Percentiles rank a stretch among this genome's conserved stretches.
phyloP scores from a whole-genome alignment of 2,113 vertebrate genomes.

The Rattus norvegicus region GRCr8 NC_086021.1:169352501-169353000 shows the following conservation, averaged over 20 bases:
- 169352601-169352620: background rate
- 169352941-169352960: background rate
- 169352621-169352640: no score
- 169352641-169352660: no score
- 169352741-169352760: no score
- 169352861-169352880: background rate
- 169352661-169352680: no score
- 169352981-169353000: conserved; percentile 5
- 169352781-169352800: background rate
- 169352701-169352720: no score
- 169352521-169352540: background rate
- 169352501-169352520: background rate
- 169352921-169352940: background rate
- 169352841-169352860: background rate
- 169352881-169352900: conserved; percentile 32
- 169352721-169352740: no score
- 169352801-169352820: background rate
- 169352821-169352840: background rate
- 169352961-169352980: background rate
- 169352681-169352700: no score
- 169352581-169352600: background rate
- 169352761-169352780: no score
- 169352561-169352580: background rate
- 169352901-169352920: conserved; percentile 3
- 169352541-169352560: background rate